These are phyloP conservation scores for Bursaphelenchus okinawaensis DNA, from an alignment of 2,888 invertebrate genomes.

Conservation along the genomic window DNA sequence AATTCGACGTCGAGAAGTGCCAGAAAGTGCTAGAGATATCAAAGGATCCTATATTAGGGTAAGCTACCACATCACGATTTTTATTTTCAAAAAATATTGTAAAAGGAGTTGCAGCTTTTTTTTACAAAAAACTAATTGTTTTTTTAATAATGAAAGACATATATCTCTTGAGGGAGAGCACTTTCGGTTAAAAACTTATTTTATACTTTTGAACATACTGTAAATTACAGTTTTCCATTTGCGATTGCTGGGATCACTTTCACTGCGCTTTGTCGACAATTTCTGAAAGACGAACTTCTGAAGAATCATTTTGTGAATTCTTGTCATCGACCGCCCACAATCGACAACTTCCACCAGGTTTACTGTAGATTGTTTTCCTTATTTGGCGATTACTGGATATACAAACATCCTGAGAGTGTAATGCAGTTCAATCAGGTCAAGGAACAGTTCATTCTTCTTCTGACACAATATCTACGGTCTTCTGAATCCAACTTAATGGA, in stretches of 20 bases:
- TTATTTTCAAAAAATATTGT: too few relatives aligned
- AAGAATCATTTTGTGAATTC: conserved; percentile 86
- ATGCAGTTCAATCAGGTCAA: conserved; percentile 89
- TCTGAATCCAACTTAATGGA: too few relatives aligned
- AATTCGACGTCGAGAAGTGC: conserved; percentile 29
- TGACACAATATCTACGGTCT: too few relatives aligned
- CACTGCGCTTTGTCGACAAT: conserved; percentile 78
- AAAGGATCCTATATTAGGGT: conserved; percentile 34
- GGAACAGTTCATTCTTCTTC: conserved; percentile 69
- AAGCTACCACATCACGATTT: neutral
- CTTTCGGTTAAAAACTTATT: neutral
- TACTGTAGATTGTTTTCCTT: conserved; percentile 88
- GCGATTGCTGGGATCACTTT: conserved; percentile 78
- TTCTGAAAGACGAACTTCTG: conserved; percentile 75
- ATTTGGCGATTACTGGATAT: conserved; percentile 89
- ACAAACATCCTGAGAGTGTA: conserved; percentile 81
- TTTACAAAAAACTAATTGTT: too few relatives aligned
- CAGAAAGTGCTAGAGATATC: conserved; percentile 31
- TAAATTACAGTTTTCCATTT: too few relatives aligned
- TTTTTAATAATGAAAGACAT: too few relatives aligned
- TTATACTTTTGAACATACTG: conserved; percentile 48
- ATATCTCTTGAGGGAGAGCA: conserved; percentile 15
- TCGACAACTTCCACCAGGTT: conserved; percentile 77
- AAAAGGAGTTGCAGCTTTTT: too few relatives aligned
- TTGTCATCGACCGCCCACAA: conserved; percentile 59